These are phyloP conservation scores for Morone chrysops DNA, from an alignment of 2,113 vertebrate genomes.

Conservation along the genomic window DNA sequence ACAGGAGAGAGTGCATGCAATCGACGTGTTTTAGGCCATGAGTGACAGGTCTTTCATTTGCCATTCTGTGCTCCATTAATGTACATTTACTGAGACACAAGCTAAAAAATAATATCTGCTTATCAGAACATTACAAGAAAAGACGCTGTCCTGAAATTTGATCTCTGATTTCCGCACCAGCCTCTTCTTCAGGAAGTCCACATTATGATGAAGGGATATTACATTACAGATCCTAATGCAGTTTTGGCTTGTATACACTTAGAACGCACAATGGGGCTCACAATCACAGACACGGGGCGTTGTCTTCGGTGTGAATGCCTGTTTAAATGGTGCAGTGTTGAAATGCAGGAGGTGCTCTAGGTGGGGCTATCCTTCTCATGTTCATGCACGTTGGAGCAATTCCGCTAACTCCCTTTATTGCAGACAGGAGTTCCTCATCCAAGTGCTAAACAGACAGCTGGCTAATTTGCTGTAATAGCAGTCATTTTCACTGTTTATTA, in stretches of 20 bases:
- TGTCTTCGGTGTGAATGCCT: constrained; percentile 31
- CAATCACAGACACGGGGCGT: constrained; percentile 39
- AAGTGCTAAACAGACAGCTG: neutral
- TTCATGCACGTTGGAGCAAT: constrained; percentile 76
- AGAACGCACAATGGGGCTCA: constrained; percentile 4
- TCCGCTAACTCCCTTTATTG: constrained; percentile 45
- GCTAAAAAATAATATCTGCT: constrained; percentile 6
- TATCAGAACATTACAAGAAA: constrained; percentile 7
- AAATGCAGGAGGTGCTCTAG: constrained; percentile 43
- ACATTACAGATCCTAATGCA: constrained; percentile 35
- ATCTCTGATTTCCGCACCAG: constrained; percentile 2
- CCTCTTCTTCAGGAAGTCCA: constrained; percentile 11
- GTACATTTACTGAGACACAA: neutral
- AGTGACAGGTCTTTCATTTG: constrained; percentile 24
- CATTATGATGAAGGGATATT: constrained; percentile 27
- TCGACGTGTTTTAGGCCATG: constrained; percentile 18
- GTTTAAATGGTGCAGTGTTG: constrained; percentile 51
- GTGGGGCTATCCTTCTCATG: constrained; percentile 68
- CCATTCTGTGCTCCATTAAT: neutral
- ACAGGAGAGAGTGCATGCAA: constrained; percentile 15
- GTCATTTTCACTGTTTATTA: constrained; percentile 42
- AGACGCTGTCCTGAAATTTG: neutral
- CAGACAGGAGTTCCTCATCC: constrained; percentile 26
- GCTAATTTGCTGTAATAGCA: constrained; percentile 55
- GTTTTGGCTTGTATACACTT: constrained; percentile 8